Conservation (phyloP, 1,140 invertebrate genomes). For the Leptinotarsa undecemlineata region DNA sequence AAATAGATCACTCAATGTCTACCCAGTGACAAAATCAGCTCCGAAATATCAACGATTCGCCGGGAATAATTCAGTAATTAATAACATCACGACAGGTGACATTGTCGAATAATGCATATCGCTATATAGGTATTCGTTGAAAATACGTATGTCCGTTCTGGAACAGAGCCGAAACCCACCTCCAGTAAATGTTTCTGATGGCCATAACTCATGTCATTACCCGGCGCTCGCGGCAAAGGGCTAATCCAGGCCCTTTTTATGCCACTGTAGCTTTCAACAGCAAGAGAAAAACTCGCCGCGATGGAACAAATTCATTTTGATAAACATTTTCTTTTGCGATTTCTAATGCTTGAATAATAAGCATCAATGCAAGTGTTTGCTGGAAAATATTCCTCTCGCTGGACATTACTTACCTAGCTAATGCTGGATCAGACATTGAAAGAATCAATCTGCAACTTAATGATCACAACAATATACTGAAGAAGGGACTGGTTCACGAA, state of each 20-base stretch:
- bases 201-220: slow-evolving; percentile 49
- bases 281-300: background rate
- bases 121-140: slow-evolving; percentile 32
- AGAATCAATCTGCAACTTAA: too few relatives aligned
- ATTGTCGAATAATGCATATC: slow-evolving; percentile 33
- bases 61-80: slow-evolving; percentile 37
- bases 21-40: slow-evolving; percentile 9
- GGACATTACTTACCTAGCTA: too few relatives aligned
- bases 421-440: too few relatives aligned
- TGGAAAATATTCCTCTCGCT: too few relatives aligned
- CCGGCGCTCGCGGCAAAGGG: slow-evolving; percentile 25
- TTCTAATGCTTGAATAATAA: too few relatives aligned
- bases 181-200: slow-evolving; percentile 51
- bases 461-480: too few relatives aligned
- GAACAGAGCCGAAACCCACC: slow-evolving; percentile 39
- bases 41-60: slow-evolving; percentile 11
- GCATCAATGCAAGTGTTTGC: too few relatives aligned
- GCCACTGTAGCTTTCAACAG: slow-evolving; percentile 34
- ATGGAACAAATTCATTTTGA: background rate
- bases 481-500: too few relatives aligned
- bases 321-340: too few relatives aligned
- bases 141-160: slow-evolving; percentile 37
- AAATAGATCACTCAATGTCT: background rate
- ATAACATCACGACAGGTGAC: slow-evolving; percentile 47
- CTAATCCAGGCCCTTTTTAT: slow-evolving; percentile 41